phyloP scores from a whole-genome alignment of 2,888 invertebrate species.

The Pseudococcus viburni region DNA sequence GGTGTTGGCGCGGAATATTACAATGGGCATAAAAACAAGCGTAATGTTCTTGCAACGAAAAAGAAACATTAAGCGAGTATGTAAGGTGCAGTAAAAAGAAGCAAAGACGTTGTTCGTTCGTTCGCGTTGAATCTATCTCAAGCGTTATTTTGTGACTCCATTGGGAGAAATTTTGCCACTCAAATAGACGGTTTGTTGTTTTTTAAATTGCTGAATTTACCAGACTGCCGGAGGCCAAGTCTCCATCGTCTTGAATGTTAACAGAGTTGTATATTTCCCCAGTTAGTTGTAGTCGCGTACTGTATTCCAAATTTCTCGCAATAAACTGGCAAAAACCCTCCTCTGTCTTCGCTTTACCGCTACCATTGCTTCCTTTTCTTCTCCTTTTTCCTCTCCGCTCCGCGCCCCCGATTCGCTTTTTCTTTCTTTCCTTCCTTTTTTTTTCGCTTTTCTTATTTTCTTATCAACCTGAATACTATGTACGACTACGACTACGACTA shows the following conservation, averaged over 20 bases:
- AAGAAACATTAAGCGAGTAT: slow-evolving; percentile 62
- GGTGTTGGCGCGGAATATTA: slow-evolving; percentile 58
- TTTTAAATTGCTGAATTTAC: slow-evolving; percentile 65
- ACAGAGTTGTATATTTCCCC: slow-evolving; percentile 65
- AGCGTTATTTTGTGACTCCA: slow-evolving; percentile 66
- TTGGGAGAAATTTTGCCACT: slow-evolving; percentile 65
- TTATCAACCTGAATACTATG: slow-evolving; percentile 47
- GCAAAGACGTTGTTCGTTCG: slow-evolving; percentile 63
- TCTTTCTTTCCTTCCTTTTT: neutral
- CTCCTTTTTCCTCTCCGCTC: neutral
- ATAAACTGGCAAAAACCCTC: slow-evolving; percentile 49
- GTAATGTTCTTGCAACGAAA: slow-evolving; percentile 62
- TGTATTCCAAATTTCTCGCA: slow-evolving; percentile 64
- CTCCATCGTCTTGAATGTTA: slow-evolving; percentile 65
- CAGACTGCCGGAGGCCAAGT: slow-evolving; percentile 60
- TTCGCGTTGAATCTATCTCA: slow-evolving; percentile 62
- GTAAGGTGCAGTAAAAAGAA: slow-evolving; percentile 64
- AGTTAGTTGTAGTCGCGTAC: slow-evolving; percentile 61
- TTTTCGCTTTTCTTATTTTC: slow-evolving; percentile 48
- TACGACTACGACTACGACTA: neutral
- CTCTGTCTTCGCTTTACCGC: neutral
- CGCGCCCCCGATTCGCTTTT: neutral
- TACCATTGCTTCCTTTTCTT: neutral
- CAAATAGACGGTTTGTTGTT: slow-evolving; percentile 66
- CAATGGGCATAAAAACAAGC: slow-evolving; percentile 65